Evolutionary conservation across 2,888 invertebrate species (phyloP).

Genomic region (Cheilosia grossa): DNA sequence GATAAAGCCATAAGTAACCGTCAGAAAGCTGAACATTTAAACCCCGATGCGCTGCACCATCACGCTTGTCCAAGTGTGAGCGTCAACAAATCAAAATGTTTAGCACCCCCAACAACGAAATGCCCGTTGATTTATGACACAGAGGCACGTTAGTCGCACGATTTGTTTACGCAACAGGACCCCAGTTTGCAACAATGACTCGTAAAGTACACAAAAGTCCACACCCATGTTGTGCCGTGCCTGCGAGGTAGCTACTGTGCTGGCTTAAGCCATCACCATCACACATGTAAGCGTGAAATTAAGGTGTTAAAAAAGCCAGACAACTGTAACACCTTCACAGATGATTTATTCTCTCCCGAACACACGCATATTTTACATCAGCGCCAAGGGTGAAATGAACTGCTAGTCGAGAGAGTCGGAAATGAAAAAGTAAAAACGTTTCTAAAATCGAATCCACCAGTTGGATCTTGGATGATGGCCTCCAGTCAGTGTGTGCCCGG

Average conservation of each 20-base stretch:
- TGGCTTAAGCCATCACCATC: conserved; percentile 70
- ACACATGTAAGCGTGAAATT: conserved; percentile 74
- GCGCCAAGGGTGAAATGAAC: conserved; percentile 66
- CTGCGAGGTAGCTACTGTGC: neutral
- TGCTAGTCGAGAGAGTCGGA: conserved; percentile 28
- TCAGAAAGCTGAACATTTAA: conserved; percentile 65
- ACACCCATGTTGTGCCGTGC: neutral
- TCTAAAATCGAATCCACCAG: conserved; percentile 74
- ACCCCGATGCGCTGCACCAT: conserved; percentile 15
- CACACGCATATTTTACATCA: conserved; percentile 67
- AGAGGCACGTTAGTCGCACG: conserved; percentile 67
- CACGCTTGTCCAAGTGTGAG: conserved; percentile 57
- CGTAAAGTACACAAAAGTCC: conserved; percentile 52
- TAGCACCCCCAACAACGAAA: conserved; percentile 67
- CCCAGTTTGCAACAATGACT: conserved; percentile 57
- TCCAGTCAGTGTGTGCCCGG: conserved; percentile 23
- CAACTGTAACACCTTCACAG: conserved; percentile 75
- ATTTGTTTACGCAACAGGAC: conserved; percentile 75
- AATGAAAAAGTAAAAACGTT: conserved; percentile 64
- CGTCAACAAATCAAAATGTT: conserved; percentile 74
- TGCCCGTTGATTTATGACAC: conserved; percentile 71
- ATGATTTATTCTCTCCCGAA: conserved; percentile 70
- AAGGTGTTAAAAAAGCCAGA: conserved; percentile 75
- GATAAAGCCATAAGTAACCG: conserved; percentile 75
- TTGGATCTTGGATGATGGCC: conserved; percentile 45